Evolutionary conservation across 2,888 invertebrate species (phyloP).

Genomic region (Melieria picta): DNA sequence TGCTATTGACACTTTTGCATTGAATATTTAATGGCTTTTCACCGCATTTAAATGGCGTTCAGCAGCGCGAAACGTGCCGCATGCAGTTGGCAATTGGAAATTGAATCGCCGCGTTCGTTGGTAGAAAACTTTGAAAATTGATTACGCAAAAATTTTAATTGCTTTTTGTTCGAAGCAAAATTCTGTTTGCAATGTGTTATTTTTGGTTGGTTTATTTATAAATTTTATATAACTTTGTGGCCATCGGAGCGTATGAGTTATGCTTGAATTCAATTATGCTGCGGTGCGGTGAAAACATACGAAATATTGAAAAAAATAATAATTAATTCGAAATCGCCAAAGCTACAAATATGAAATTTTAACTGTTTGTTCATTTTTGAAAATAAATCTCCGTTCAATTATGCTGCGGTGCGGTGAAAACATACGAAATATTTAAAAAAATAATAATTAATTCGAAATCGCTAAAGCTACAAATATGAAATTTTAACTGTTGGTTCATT

Average conservation of each 20-base stretch:
- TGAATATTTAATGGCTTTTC: constrained; percentile 13
- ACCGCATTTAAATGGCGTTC: background rate
- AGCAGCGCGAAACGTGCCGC: background rate
- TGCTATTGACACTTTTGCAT: background rate
- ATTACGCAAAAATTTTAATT: constrained; percentile 29
- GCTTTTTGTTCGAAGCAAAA: background rate
- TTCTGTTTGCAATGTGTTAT: background rate
- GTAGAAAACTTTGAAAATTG: constrained; percentile 20
- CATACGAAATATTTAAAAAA: too few species aligned
- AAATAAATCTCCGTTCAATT: too few species aligned
- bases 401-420: background rate
- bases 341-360: too few species aligned
- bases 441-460: too few species aligned
- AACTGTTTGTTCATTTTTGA: too few species aligned
- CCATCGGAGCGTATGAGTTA: background rate
- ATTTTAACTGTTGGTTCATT: too few species aligned
- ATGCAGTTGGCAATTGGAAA: too few species aligned
- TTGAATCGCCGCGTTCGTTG: background rate
- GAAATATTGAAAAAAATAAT: too few species aligned
- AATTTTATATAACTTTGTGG: background rate
- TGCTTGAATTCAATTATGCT: background rate
- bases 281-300: background rate
- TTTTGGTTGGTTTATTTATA: background rate
- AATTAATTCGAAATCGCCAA: too few species aligned
- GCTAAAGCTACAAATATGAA: too few species aligned